Evolutionary conservation across 2,797 vertebrate genomes (phyloP).

Genomic region (Acanthurus tractus): DNA sequence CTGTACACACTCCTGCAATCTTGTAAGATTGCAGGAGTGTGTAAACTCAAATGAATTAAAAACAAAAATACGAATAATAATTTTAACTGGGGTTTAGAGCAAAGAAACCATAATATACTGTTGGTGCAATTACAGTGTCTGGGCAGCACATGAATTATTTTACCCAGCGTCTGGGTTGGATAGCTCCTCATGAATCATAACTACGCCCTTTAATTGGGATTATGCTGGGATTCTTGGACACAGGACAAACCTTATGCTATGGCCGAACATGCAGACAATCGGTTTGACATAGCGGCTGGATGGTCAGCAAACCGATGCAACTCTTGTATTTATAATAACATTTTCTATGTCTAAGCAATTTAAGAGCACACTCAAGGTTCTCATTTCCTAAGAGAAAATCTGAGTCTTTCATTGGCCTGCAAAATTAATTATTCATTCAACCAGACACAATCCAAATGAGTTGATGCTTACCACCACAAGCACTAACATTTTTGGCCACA

Average conservation of each 20-base stretch:
- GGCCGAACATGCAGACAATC: background rate
- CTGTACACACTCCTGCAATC: too few species aligned
- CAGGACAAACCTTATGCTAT: background rate
- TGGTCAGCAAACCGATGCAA: background rate
- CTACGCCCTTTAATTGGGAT: conserved; percentile 3
- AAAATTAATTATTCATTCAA: background rate
- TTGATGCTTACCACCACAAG: background rate
- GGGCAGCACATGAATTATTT: conserved; percentile 23
- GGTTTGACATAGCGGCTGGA: background rate
- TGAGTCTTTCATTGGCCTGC: background rate
- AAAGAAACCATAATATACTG: background rate
- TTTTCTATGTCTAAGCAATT: background rate
- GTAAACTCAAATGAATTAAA: background rate
- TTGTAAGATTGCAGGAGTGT: background rate
- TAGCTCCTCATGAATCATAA: conserved; percentile 9
- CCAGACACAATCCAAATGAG: background rate
- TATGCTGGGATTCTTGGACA: background rate
- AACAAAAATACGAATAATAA: background rate
- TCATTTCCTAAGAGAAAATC: background rate
- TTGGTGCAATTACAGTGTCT: conserved; percentile 1
- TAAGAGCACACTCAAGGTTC: background rate
- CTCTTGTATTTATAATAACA: background rate
- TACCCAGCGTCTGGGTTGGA: background rate
- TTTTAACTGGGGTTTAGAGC: background rate
- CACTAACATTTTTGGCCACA: background rate